phyloP scores from a whole-genome alignment of 2,888 invertebrate species.

The Tetheella fluctuosa region DNA sequence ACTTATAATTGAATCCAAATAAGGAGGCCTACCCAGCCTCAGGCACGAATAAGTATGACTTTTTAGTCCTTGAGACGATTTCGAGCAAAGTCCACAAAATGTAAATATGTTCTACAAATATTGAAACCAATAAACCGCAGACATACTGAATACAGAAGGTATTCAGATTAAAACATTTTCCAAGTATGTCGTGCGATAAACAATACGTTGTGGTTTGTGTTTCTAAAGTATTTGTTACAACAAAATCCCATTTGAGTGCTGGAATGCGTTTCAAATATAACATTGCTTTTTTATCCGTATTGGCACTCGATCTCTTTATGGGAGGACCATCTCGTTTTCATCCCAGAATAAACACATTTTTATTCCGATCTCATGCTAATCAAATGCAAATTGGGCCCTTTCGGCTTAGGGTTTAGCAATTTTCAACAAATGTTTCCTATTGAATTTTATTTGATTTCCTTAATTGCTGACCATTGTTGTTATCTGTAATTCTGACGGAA shows the following conservation, averaged over 20 bases:
- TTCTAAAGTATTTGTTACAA: conserved; percentile 30
- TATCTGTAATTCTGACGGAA: conserved; percentile 45
- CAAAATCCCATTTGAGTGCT: conserved; percentile 55
- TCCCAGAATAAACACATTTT: conserved; percentile 79
- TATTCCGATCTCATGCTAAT: conserved; percentile 78
- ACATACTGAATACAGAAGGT: conserved; percentile 6
- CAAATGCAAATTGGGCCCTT: conserved; percentile 79
- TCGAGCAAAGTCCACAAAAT: not conserved
- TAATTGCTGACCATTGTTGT: conserved; percentile 64
- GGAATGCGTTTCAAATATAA: conserved; percentile 53
- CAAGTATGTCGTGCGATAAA: not conserved
- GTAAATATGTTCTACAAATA: conserved; percentile 2
- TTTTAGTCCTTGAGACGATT: not conserved
- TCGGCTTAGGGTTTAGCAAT: conserved; percentile 76
- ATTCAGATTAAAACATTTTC: too few species aligned
- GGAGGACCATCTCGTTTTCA: conserved; percentile 66
- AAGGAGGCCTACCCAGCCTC: not conserved
- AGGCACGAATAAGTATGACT: not conserved
- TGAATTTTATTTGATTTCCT: conserved; percentile 73
- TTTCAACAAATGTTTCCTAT: conserved; percentile 77
- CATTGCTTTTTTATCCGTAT: conserved; percentile 61
- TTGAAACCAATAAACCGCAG: conserved; percentile 1
- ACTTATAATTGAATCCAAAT: not conserved
- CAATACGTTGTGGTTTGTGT: conserved; percentile 8
- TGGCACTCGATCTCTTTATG: conserved; percentile 69